Evolutionary conservation across 2,113 vertebrate species (phyloP).

Genomic region (Pituophis catenifer): DNA sequence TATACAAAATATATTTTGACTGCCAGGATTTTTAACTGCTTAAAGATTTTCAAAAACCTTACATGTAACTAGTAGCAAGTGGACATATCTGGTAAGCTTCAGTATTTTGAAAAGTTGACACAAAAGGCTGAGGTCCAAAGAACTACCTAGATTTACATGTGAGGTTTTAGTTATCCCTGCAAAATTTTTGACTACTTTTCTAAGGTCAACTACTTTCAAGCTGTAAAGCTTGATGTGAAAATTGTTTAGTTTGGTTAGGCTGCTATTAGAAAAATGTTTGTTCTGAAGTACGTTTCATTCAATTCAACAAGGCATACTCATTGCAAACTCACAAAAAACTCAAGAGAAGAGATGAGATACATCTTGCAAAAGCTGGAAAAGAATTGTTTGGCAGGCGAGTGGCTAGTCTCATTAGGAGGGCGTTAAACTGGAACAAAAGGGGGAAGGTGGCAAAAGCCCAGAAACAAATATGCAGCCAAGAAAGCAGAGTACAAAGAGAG

Average conservation of each 20-base stretch:
- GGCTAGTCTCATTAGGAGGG: neutral
- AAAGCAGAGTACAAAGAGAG: neutral
- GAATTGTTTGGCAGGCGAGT: neutral
- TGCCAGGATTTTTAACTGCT: slow-evolving; percentile 46
- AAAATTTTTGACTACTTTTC: neutral
- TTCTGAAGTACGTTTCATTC: neutral
- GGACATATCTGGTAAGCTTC: slow-evolving; percentile 36
- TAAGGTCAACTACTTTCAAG: neutral
- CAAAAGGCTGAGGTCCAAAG: neutral
- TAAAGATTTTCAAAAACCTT: slow-evolving; percentile 42
- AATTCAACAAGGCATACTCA: neutral
- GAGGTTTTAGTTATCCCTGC: no score
- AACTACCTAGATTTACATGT: neutral
- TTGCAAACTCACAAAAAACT: neutral
- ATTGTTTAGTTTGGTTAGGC: neutral
- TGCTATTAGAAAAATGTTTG: neutral
- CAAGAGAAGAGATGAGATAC: neutral
- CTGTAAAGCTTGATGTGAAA: neutral
- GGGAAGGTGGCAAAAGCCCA: neutral
- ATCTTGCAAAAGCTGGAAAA: neutral
- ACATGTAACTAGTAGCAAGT: slow-evolving; percentile 44
- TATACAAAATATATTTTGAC: slow-evolving; percentile 29
- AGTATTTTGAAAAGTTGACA: neutral
- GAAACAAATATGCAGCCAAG: neutral
- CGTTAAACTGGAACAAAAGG: neutral